These are phyloP conservation scores for Apteryx mantelli DNA, from an alignment of 2,113 vertebrate genomes.

Conservation along the genomic window DNA sequence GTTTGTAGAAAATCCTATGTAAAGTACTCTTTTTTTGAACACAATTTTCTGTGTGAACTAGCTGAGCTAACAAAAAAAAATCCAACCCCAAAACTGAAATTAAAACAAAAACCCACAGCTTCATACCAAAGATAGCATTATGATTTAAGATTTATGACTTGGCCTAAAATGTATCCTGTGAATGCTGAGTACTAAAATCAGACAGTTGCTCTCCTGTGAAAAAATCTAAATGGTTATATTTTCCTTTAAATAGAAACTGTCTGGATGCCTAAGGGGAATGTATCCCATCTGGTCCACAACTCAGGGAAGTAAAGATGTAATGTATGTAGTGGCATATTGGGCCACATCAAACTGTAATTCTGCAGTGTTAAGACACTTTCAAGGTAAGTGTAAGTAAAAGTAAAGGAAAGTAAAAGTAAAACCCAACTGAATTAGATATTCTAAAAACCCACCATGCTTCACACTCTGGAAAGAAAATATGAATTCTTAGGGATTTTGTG, in stretches of 20 bases:
- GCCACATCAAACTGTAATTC: constrained; percentile 42
- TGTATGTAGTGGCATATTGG: constrained; percentile 37
- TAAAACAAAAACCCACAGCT: neutral
- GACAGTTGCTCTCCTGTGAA: constrained; percentile 24
- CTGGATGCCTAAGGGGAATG: constrained; percentile 43
- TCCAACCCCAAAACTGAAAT: neutral
- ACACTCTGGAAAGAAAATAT: neutral
- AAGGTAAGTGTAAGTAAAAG: neutral
- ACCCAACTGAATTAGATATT: constrained; percentile 12
- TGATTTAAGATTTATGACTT: constrained; percentile 45
- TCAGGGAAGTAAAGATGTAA: constrained; percentile 32
- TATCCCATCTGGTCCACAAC: constrained; percentile 43
- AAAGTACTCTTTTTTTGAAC: neutral
- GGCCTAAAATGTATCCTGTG: neutral
- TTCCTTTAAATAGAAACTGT: constrained; percentile 47
- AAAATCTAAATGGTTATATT: constrained; percentile 25
- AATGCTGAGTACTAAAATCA: constrained; percentile 36
- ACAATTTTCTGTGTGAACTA: neutral
- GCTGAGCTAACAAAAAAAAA: neutral
- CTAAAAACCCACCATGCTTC: neutral
- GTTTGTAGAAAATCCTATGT: neutral
- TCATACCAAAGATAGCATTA: neutral
- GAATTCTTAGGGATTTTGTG: neutral
- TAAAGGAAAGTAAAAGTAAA: constrained; percentile 18
- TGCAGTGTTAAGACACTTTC: constrained; percentile 1